A percentile compares a stretch with the other conserved stretches of the same genome.
Conservation (phyloP, 1,140 invertebrate genomes). For the Camponotus vicinus region DNA sequence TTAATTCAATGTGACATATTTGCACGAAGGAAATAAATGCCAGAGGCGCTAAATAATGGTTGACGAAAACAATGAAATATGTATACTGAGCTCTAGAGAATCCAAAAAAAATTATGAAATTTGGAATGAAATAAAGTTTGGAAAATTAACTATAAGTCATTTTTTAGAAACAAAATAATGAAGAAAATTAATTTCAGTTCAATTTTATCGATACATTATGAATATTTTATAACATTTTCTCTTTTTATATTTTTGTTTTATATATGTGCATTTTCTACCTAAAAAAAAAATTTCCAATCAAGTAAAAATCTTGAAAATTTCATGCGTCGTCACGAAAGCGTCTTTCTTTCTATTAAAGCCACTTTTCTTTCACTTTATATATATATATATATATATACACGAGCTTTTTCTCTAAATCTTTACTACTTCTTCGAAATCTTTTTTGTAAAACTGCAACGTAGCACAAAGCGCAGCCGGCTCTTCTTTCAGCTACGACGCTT, state of each 20-base stretch:
- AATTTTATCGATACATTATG: not conserved
- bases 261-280: not conserved
- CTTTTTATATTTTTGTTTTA: not conserved
- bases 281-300: not conserved
- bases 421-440: not conserved
- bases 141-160: not conserved
- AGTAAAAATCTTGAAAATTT: not conserved
- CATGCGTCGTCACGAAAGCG: not conserved
- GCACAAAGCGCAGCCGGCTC: constrained; percentile 35
- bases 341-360: not conserved
- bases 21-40: not conserved
- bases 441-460: not conserved
- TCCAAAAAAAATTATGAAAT: not conserved
- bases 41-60: constrained; percentile 12
- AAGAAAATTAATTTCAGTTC: constrained; percentile 17
- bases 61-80: constrained; percentile 39
- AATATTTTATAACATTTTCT: not conserved
- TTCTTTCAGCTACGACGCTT: constrained; percentile 67
- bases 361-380: not conserved
- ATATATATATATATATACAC: no score
- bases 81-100: not conserved
- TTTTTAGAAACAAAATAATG: not conserved
- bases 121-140: not conserved
- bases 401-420: not conserved
- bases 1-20: constrained; percentile 22